A percentile compares a stretch with the other conserved stretches of the same genome.
Conservation (phyloP, 2,797 vertebrate species). For the Liasis olivaceus region DNA sequence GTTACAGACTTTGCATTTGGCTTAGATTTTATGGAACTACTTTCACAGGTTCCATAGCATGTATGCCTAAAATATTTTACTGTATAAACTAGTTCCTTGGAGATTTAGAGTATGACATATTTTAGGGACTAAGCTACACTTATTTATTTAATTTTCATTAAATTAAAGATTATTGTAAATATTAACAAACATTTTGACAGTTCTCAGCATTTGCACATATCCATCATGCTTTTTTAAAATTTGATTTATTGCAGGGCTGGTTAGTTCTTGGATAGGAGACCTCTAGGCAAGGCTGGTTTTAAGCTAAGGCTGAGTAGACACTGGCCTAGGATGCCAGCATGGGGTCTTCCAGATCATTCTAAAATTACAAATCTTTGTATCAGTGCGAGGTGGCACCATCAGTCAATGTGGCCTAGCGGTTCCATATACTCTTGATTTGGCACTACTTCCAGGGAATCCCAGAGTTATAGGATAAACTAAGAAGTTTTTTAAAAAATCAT, state of each 20-base stretch:
- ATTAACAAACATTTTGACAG: not conserved
- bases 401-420: not conserved
- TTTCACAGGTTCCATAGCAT: not conserved
- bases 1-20: not conserved
- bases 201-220: not conserved
- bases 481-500: not conserved
- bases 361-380: not conserved
- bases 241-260: not conserved
- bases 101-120: not conserved
- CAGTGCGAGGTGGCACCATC: not conserved
- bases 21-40: not conserved
- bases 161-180: not conserved
- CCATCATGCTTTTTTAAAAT: not conserved
- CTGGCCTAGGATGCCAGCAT: not conserved
- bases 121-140: not conserved
- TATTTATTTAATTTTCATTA: conserved; percentile 3
- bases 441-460: not conserved
- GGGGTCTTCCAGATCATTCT: not conserved
- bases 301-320: not conserved
- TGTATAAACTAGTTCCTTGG: not conserved
- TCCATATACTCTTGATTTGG: not conserved
- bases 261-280: not conserved
- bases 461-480: not conserved
- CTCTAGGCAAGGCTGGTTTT: not conserved
- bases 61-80: not conserved